Evolutionary conservation across 2,113 vertebrate species (phyloP).

Genomic region (Campylorhamphus procurvoides): DNA sequence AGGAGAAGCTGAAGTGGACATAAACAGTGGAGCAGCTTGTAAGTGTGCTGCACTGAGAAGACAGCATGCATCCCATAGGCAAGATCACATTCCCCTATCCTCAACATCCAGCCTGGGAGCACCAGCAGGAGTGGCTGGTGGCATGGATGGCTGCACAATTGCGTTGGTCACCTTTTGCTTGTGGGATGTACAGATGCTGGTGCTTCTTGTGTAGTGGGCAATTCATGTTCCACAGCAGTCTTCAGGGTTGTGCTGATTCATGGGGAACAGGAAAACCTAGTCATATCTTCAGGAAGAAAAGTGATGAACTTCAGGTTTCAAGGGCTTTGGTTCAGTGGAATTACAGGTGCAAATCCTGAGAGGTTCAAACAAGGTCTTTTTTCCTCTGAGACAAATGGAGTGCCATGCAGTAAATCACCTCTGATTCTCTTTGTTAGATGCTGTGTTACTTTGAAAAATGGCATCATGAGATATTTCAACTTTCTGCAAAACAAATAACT

Average conservation of each 20-base stretch:
- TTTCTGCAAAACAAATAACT: slow-evolving; percentile 52
- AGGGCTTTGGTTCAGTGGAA: slow-evolving; percentile 24
- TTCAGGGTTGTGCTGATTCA: background rate
- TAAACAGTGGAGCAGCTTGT: background rate
- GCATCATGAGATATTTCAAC: slow-evolving; percentile 4
- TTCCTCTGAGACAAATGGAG: slow-evolving; percentile 34
- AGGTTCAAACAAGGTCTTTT: slow-evolving; percentile 41
- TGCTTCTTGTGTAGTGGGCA: background rate
- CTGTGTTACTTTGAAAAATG: slow-evolving; percentile 8
- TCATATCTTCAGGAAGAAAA: slow-evolving; percentile 35
- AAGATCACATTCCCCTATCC: background rate
- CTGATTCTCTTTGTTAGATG: slow-evolving; percentile 38
- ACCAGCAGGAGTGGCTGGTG: background rate
- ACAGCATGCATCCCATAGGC: background rate
- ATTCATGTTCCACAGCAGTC: background rate
- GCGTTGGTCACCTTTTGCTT: background rate
- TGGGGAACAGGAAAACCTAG: background rate
- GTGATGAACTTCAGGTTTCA: slow-evolving; percentile 36
- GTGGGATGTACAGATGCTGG: background rate
- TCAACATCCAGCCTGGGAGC: background rate
- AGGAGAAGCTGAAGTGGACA: background rate
- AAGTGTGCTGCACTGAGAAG: background rate
- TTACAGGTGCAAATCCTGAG: slow-evolving; percentile 38
- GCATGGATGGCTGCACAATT: background rate
- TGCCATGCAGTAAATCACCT: slow-evolving; percentile 12